Evolutionary conservation across 2,888 invertebrate species (phyloP), one percentile per base, ranked within the genome.

Genomic region (Pterostichus madidus): DNA sequence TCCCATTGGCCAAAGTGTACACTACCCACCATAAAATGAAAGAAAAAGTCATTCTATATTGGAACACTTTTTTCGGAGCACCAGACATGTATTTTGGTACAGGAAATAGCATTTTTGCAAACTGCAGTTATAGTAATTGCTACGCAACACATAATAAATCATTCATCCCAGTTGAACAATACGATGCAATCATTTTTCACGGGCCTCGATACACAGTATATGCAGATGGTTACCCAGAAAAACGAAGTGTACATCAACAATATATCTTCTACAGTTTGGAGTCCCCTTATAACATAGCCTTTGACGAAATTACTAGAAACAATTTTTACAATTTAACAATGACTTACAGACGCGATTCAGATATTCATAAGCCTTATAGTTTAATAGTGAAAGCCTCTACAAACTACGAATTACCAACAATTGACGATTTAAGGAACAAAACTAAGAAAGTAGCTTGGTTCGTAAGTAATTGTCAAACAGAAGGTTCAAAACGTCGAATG

Each of bases 301-400:
- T 75, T 31, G 81, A 81, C 0, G 13, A 56, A 75, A 13, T n/a
- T 8, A 39, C 35, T 8, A 46, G 46, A 35, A 15, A 46, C 11
- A 8, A 80, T 46, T 92, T 93, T 82, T 94, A 91, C 85, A 93
- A 93, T 85, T 87, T 91, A 83, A 93, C 93, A 0, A 92, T 93
- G 91, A 92, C 91, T 0, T 92, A 93, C 86, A 89, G 92, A 91
- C 83, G 91, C 91, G 87, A 87, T 78, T 87, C 87, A 5, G 87
- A 87, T 75, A 56, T 89, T 1, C 85, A 90, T 7, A 91, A 91
- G 1, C 91, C 91, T 0, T 91, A 89, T 64, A 87, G 86, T n/a
- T 82, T 84, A 71, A 46, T 86, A 59, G 84, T 83, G 5, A 84
- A 84, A 83, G 78, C 59, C 0, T 75, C 76, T 53, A 86, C 85